Evolutionary conservation across 2,888 invertebrate genomes (phyloP).

Genomic region (Drosophila neotestacea): DNA sequence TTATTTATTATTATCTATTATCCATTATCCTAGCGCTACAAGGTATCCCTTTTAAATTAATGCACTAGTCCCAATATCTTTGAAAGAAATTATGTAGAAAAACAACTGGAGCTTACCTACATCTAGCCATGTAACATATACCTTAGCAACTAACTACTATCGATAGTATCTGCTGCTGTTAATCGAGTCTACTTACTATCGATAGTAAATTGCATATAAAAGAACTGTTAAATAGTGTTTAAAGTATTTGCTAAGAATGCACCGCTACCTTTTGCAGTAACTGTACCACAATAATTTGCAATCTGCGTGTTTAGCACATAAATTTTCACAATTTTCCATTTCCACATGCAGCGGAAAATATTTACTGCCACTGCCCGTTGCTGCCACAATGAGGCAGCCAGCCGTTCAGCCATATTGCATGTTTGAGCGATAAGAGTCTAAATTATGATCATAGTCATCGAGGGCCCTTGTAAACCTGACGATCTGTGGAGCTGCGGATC

Average conservation of each 20-base stretch:
- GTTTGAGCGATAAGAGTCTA: slow-evolving; percentile 71
- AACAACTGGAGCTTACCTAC: too few relatives aligned
- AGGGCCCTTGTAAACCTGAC: slow-evolving; percentile 20
- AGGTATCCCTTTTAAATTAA: too few relatives aligned
- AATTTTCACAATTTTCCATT: slow-evolving; percentile 67
- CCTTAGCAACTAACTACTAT: too few relatives aligned
- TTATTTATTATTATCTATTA: too few relatives aligned
- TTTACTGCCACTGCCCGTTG: slow-evolving; percentile 27
- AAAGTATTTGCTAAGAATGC: slow-evolving; percentile 51
- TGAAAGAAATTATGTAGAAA: too few relatives aligned
- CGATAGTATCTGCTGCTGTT: too few relatives aligned
- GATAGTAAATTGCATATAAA: too few relatives aligned
- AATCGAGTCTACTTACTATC: too few relatives aligned
- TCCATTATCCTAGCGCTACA: too few relatives aligned
- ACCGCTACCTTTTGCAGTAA: slow-evolving; percentile 45
- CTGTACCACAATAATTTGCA: slow-evolving; percentile 55
- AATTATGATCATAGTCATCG: slow-evolving; percentile 69
- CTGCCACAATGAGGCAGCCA: slow-evolving; percentile 35
- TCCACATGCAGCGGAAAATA: slow-evolving; percentile 55
- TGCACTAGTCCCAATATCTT: too few relatives aligned
- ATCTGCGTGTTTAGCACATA: slow-evolving; percentile 71
- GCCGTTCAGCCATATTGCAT: slow-evolving; percentile 70
- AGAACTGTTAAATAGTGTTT: slow-evolving; percentile 17
- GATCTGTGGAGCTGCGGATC: slow-evolving; percentile 25
- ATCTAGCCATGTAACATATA: too few relatives aligned